phyloP scores from a whole-genome alignment of 2,888 invertebrate genomes.

The Cyrtodaria siliqua region DNA sequence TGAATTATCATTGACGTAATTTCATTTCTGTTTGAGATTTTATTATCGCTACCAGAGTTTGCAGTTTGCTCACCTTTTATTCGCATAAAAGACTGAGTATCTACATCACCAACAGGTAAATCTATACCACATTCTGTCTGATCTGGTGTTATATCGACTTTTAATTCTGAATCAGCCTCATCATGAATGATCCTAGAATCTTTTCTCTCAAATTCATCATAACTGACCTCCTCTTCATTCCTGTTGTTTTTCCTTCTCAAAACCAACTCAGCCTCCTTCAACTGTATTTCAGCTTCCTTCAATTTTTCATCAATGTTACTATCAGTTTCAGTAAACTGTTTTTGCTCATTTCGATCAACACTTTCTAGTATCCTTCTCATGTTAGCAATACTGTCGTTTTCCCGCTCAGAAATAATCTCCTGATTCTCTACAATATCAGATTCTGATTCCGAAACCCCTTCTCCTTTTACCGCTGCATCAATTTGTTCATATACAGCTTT shows the following conservation, averaged over 20 bases:
- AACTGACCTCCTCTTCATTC: background rate
- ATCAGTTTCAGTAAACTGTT: no score
- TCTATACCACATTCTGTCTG: background rate
- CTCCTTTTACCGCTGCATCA: conserved; percentile 34
- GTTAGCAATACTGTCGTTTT: background rate
- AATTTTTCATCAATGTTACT: background rate
- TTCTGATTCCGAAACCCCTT: conserved; percentile 19
- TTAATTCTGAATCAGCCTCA: background rate
- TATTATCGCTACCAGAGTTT: background rate
- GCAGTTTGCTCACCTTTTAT: no score
- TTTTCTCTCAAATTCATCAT: background rate
- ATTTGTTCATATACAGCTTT: conserved; percentile 43
- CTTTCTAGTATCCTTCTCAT: no score
- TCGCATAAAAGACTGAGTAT: no score
- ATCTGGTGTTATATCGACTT: background rate
- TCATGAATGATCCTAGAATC: conserved; percentile 1
- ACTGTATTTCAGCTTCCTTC: background rate
- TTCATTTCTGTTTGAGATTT: conserved; percentile 6
- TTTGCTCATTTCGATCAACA: no score
- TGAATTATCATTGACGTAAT: conserved; percentile 39
- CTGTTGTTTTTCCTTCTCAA: conserved; percentile 18
- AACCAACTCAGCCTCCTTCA: conserved; percentile 19
- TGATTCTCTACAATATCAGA: background rate
- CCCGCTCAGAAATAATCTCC: background rate
- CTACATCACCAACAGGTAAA: no score